Evolutionary conservation across 2,113 vertebrate genomes (phyloP), one percentile per base, ranked within the genome.

Genomic region (Thalassoma bifasciatum): DNA sequence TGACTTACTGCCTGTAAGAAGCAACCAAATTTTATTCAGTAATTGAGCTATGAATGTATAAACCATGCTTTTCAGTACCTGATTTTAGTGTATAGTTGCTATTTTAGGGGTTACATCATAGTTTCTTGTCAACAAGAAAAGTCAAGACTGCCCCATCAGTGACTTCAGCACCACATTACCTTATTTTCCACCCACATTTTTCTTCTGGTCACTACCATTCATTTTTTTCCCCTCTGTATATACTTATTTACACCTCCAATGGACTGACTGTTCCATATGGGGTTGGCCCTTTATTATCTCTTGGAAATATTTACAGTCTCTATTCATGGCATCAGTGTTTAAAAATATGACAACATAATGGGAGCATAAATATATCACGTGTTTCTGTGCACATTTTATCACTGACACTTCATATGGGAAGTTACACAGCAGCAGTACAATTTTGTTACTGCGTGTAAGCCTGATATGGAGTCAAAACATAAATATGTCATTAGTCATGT

Each of bases 251-350:
- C 70, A 70, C 26, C 59, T 67, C 9, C 30, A 62, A 44, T 62
- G 56, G 74, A 75, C 73, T 38, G 38, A n/a, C 62, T 44, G 67
- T 84, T 80, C 72, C 63, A 52, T 84, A 73, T 78, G 60, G 9
- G n/a, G 30, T 30, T 66, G 34, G 26, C 44, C 58, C 40, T 38
- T 30, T 36, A 60, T 75, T 88, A 82, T 84, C 49, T 23, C 74
- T 26, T 68, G 46, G 44, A 83, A 75, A 67, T 30, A 6, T 30
- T 30, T 30, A 30, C 30, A 30, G 30, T 30, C 30, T 30, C 30
- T 30, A 30, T 77, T 77, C 72, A 54, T 68, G 40, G 67, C 1
- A 5, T 49, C 5, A 17, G 16, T 54, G 9, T 75, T 69, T 62
- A 38, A 54, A 46, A 72, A 51, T 7, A 30, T 56, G 54, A 21